phyloP scores from a whole-genome alignment of 2,797 vertebrate species.

The Micromesistius poutassou region DNA sequence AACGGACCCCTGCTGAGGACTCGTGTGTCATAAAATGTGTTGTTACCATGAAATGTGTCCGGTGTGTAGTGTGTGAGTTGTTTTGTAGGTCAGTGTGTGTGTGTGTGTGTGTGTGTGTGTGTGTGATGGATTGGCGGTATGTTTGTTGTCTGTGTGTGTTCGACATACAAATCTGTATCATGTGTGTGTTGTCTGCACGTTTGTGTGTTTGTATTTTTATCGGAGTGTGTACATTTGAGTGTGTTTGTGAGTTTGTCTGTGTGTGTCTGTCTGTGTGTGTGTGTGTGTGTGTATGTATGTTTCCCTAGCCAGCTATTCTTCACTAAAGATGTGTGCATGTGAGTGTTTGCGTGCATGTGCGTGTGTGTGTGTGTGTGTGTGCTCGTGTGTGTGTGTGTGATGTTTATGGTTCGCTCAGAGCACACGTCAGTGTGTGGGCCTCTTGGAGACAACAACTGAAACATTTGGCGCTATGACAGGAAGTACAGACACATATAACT shows the following conservation, averaged over 20 bases:
- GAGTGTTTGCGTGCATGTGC: constrained; percentile 9
- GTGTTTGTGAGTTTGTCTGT: not conserved
- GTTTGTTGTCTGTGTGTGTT: not conserved
- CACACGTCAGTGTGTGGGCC: constrained; percentile 33
- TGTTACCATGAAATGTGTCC: not conserved
- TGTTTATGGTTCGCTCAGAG: constrained; percentile 33
- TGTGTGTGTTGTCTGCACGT: not conserved
- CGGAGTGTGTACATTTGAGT: too few species aligned
- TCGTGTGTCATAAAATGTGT: not conserved
- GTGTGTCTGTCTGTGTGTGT: not conserved
- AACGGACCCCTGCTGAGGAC: not conserved
- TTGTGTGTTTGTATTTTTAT: not conserved
- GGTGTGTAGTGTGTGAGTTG: not conserved
- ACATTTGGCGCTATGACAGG: too few species aligned
- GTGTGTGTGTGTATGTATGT: not conserved
- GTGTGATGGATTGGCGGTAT: too few species aligned
- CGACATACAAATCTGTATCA: not conserved
- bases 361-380: constrained; percentile 16
- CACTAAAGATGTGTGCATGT: not conserved
- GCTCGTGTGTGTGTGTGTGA: constrained; percentile 12
- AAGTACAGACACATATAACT: too few species aligned
- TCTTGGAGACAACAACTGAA: not conserved
- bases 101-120: constrained; percentile 1
- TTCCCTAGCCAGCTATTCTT: too few species aligned
- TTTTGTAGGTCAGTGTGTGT: not conserved